A percentile compares a stretch with the other conserved stretches of the same genome.
Conservation (phyloP, 2,888 invertebrate species). For the Ptilodon capucinus region DNA sequence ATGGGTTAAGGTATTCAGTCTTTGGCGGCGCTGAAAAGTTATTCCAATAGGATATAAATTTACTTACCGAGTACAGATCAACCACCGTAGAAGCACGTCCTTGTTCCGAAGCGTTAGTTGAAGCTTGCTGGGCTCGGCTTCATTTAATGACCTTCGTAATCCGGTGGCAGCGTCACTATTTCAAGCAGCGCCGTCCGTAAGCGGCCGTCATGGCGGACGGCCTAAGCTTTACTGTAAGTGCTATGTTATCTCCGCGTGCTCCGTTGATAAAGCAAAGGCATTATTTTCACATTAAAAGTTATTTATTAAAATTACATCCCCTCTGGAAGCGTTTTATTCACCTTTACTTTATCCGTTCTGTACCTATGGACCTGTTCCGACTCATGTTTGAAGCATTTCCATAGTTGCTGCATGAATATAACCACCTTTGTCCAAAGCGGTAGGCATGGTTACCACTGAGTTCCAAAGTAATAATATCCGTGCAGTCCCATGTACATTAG, state of each 20-base stretch:
- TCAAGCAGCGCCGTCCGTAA: constrained; percentile 75
- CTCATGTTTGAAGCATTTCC: constrained; percentile 67
- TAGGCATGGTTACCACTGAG: constrained; percentile 74
- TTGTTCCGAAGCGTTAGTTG: constrained; percentile 81
- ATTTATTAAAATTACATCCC: constrained; percentile 67
- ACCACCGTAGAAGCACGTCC: constrained; percentile 77
- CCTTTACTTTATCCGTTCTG: constrained; percentile 52
- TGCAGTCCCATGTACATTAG: constrained; percentile 68
- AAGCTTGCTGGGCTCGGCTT: constrained; percentile 77
- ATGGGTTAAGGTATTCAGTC: constrained; percentile 80
- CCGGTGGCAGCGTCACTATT: constrained; percentile 68
- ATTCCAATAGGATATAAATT: constrained; percentile 58
- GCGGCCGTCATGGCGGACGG: constrained; percentile 71
- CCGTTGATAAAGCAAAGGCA: constrained; percentile 78
- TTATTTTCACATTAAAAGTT: constrained; percentile 76
- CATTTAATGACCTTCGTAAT: constrained; percentile 74
- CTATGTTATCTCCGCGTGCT: constrained; percentile 82
- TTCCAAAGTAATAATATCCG: constrained; percentile 55
- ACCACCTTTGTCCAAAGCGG: constrained; percentile 55
- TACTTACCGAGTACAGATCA: constrained; percentile 66
- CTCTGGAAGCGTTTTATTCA: constrained; percentile 69
- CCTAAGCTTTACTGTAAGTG: constrained; percentile 82
- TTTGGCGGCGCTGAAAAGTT: constrained; percentile 73
- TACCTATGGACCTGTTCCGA: constrained; percentile 55
- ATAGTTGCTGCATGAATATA: constrained; percentile 52